Evolutionary conservation across 1,140 invertebrate genomes (phyloP), one percentile per base, ranked within the genome.

Genomic region (Drosophila sproati): DNA sequence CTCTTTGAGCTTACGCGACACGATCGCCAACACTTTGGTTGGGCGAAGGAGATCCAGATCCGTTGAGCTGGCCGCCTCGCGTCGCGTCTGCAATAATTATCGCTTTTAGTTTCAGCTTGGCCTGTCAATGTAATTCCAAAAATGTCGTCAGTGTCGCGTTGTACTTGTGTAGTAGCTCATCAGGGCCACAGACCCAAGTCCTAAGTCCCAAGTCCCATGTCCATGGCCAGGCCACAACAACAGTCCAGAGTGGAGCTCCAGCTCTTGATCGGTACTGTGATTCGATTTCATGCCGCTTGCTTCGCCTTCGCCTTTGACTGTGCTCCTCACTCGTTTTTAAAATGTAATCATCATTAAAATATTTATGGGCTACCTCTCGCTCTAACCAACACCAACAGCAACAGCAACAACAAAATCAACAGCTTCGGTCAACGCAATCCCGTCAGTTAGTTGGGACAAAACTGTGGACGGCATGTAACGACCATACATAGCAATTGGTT

Each of bases 281-380:
- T 88, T 88, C 77, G 80, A 85, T 88, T 76, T 89, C 60, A 57
- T 57, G 66, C 59, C 31, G 47, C 43, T 51, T 57, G 43, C 20
- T 28, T 41, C 32, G 31, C n/a, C 20, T 3, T 35, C 32, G 6
- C 32, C 0, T 31, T 37, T 35, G 50, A 4, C 35, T 56, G 20
- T 31, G 32, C 60, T 52, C 10, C 43, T 39, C 37, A 29, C 68
- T 72, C 71, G 80, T 81, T 89, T 89, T 89, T 85, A 85, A 89
- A 89, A 89, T 90, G 85, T 89, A 89, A 89, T 89, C 85, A 89
- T 89, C 85, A 89, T 89, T 89, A 90, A 89, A 89, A 89, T 89
- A 89, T 89, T 89, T 89, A 89, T 89, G 86, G 81, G 72, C 48
- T 70, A 75, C 71, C 85, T 85, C 83, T 86, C 75, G 82, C 82